A percentile compares a stretch with the other conserved stretches of the same genome.
phyloP scores from a whole-genome alignment of 2,113 vertebrate species.

The Trematomus loennbergii region DNA sequence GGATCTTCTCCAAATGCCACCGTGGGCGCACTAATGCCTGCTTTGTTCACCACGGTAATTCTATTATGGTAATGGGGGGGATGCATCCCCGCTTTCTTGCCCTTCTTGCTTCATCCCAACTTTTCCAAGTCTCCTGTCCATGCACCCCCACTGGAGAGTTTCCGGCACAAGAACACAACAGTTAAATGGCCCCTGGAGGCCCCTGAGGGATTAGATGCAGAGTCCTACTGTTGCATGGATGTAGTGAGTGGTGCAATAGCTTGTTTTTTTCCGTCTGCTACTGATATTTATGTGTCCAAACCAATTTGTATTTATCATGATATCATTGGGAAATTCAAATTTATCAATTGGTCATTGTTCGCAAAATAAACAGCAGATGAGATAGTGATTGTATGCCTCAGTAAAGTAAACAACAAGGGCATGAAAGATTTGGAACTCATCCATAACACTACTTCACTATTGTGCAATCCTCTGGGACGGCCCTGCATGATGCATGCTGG shows the following conservation, averaged over 20 bases:
- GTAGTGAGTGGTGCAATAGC: conserved; percentile 18
- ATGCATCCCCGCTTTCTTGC: conserved; percentile 62
- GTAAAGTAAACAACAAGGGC: conserved; percentile 9
- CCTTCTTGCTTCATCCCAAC: conserved; percentile 33
- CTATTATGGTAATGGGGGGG: conserved; percentile 74
- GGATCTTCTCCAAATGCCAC: conserved; percentile 76
- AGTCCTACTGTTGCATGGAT: conserved; percentile 25
- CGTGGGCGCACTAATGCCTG: conserved; percentile 70
- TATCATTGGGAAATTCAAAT: conserved; percentile 13
- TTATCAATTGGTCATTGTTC: conserved; percentile 27
- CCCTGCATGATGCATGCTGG: conserved; percentile 5
- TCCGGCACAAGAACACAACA: conserved; percentile 60
- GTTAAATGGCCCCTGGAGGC: conserved; percentile 50
- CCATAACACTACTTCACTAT: conserved; percentile 16
- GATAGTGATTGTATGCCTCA: conserved; percentile 44
- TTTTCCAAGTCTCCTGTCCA: conserved; percentile 34
- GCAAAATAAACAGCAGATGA: conserved; percentile 27
- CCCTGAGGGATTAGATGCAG: conserved; percentile 48
- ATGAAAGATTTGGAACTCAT: conserved; percentile 40
- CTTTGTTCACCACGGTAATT: conserved; percentile 77
- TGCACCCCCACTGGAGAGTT: conserved; percentile 24
- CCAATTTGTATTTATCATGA: conserved; percentile 15
- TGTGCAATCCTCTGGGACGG: conserved; percentile 18
- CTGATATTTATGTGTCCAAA: conserved; percentile 29
- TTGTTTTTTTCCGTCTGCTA: conserved; percentile 10